phyloP scores from a whole-genome alignment of 2,113 vertebrate species.

The Nothoprocta perdicaria region DNA sequence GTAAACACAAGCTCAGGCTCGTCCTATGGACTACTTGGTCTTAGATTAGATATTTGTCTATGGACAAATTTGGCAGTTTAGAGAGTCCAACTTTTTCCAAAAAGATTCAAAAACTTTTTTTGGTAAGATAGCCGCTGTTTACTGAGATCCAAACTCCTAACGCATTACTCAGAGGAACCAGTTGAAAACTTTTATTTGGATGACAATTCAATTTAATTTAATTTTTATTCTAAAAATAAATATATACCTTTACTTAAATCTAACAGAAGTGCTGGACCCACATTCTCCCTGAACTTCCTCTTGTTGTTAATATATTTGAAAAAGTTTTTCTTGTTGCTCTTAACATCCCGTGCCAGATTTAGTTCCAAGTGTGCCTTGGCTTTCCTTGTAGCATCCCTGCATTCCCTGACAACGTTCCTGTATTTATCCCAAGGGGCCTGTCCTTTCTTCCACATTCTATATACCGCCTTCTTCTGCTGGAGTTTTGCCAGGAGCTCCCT shows the following conservation, averaged over 20 bases:
- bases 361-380: too few species aligned
- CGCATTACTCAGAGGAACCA: not conserved
- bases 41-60: not conserved
- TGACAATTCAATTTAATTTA: not conserved
- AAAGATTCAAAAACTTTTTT: not conserved
- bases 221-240: not conserved
- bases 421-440: too few species aligned
- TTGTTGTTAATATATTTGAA: too few species aligned
- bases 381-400: too few species aligned
- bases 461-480: too few species aligned
- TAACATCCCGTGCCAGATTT: too few species aligned
- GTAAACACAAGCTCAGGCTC: not conserved
- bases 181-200: not conserved
- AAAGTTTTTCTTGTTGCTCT: too few species aligned
- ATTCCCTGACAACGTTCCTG: too few species aligned
- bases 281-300: too few species aligned
- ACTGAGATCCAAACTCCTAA: not conserved
- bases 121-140: not conserved
- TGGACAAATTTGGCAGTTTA: not conserved
- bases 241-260: not conserved
- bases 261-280: not conserved
- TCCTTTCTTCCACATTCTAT: too few species aligned
- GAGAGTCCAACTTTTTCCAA: not conserved
- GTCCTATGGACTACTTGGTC: not conserved
- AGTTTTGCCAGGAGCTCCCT: too few species aligned